Base-by-base conservation (phyloP, 2,797 vertebrate species). In the Helicolenus hilgendorfi region DNA sequence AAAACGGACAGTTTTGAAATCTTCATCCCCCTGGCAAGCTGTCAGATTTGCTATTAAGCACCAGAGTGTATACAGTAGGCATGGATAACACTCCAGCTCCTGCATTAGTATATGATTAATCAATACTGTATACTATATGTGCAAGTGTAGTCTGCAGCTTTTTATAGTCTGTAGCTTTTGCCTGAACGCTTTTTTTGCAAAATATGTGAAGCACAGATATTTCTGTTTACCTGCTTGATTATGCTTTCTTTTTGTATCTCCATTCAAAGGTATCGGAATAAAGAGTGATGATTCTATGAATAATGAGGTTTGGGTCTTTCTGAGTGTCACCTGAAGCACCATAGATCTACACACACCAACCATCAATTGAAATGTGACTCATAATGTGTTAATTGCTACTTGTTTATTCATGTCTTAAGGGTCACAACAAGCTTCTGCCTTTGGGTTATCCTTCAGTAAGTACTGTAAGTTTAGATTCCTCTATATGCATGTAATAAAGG, bases 151-250 rank as follows among this genome's bases (percentile, higher is more conserved):
- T 81, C 77, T 69, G 58, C 67, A 76, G 81, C 80, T 72, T 85
- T 55, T 86, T 74, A 36, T 55, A 27, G 58, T 80, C 64, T 85
- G 41, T 76, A 41, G 55, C 63, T 88, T 92, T 84, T 73, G 56
- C 74, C 80, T 80, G 31, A 88, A 74, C 59, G 41, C 60, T 73
- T 79, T 29, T 78, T 89, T 85, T 63, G 59, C 65, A 38, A 78
- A 73, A 18, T 72, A 58, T 72, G 53, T 86, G 69, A 62, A 59
- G 72, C 67, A 71, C 64, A 27, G 5, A 76, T 82, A 36, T 91
- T 91, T 91, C 62, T 86, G 79, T 94, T 91, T 84, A 81, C 73
- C 77, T 81, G 87, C 81, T 91, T 84, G 84, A 68, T 89, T 85
- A 72, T 83, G 38, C 20, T 89, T 83, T 81, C 13, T 75, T 74